These are phyloP conservation scores for Phasianus colchicus DNA, from an alignment of 2,113 vertebrate species.

Conservation along the genomic window DNA sequence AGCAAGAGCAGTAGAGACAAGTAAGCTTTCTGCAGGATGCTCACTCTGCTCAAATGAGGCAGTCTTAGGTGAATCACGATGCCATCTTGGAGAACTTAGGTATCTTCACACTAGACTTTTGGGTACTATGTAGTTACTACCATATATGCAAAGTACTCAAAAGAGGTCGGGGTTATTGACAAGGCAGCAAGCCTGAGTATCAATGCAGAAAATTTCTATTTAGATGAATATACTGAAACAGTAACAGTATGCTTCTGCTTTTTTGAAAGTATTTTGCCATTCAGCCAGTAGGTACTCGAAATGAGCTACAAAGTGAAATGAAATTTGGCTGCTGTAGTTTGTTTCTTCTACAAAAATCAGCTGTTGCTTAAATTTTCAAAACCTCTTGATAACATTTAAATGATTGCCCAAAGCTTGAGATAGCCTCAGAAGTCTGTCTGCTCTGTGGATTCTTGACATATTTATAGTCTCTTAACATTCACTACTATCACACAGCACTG, in stretches of 20 bases:
- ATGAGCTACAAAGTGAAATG: neutral
- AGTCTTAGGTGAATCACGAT: neutral
- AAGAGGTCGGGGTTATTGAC: neutral
- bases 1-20: neutral
- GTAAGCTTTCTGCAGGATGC: neutral
- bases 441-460: constrained; percentile 45
- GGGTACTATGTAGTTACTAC: neutral
- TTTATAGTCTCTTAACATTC: constrained; percentile 32
- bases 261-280: neutral
- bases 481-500: neutral
- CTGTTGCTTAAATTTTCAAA: neutral
- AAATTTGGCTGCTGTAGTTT: neutral
- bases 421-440: constrained; percentile 9
- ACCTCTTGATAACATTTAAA: neutral
- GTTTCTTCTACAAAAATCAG: neutral
- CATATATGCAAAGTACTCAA: neutral
- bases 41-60: neutral
- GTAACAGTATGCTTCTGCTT: neutral
- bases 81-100: neutral
- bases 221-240: neutral
- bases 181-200: neutral
- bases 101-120: neutral
- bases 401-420: neutral
- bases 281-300: neutral
- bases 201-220: neutral